phyloP scores from a whole-genome alignment of 53 echinoderm and acorn worm species.

The Stichopus horrens region DNA sequence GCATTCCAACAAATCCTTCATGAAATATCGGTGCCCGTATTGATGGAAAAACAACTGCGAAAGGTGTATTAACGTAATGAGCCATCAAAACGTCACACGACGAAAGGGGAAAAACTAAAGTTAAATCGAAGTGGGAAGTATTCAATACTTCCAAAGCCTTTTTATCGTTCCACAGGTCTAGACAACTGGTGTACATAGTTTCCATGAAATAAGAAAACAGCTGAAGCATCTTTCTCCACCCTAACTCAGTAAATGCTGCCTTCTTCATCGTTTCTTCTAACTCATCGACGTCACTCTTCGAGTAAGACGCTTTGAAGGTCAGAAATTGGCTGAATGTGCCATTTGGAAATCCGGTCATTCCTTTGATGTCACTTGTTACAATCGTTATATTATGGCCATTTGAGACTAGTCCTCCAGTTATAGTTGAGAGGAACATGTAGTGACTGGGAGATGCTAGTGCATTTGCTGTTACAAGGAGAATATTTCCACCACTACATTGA shows the following conservation, averaged over 20 bases:
- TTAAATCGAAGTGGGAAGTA: conserved; percentile 33
- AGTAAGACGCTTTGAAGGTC: neutral
- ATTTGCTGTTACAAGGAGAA: conserved; percentile 33
- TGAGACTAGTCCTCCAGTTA: conserved; percentile 51
- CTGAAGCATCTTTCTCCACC: neutral
- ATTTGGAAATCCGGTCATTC: conserved; percentile 36
- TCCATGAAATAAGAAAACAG: neutral
- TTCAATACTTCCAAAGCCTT: conserved; percentile 18
- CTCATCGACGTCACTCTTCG: neutral
- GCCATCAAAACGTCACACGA: conserved; percentile 47
- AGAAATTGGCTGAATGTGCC: conserved; percentile 16
- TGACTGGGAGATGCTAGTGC: conserved; percentile 49
- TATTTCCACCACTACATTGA: conserved; percentile 2
- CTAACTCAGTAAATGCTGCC: neutral
- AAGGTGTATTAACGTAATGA: conserved; percentile 49
- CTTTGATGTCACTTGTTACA: conserved; percentile 42
- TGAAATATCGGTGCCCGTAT: conserved; percentile 22
- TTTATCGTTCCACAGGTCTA: conserved; percentile 34
- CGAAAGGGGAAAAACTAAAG: conserved; percentile 35
- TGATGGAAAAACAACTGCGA: conserved; percentile 19
- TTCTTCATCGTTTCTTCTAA: neutral
- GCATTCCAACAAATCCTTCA: conserved; percentile 52
- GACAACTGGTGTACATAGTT: conserved; percentile 21
- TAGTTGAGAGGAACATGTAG: conserved; percentile 52
- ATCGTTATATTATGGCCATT: conserved; percentile 66